phyloP scores from a whole-genome alignment of 2,888 invertebrate species.

The Salpingus planirostris region DNA sequence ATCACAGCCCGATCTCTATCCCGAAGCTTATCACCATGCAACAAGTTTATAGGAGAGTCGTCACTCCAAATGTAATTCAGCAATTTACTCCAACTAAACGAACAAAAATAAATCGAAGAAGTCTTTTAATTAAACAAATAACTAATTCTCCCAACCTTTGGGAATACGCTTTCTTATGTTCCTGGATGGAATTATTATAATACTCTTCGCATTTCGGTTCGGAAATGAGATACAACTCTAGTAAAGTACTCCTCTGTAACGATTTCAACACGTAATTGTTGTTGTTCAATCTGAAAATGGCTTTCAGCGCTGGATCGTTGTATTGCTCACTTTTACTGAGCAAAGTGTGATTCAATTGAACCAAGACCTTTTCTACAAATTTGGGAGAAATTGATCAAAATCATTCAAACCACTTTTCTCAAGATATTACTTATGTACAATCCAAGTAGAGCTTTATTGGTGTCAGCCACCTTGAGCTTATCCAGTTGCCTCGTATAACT shows the following conservation, averaged over 20 bases:
- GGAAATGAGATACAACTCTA: slow-evolving; percentile 71
- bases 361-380: slow-evolving; percentile 80
- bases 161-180: slow-evolving; percentile 68
- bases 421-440: slow-evolving; percentile 64
- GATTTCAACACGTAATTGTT: slow-evolving; percentile 92
- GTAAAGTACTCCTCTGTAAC: slow-evolving; percentile 70
- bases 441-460: slow-evolving; percentile 60
- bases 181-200: slow-evolving; percentile 79
- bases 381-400: too few species aligned
- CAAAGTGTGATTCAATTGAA: slow-evolving; percentile 81
- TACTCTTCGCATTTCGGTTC: slow-evolving; percentile 81
- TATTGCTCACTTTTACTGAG: slow-evolving; percentile 89
- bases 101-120: neutral
- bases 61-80: slow-evolving; percentile 64
- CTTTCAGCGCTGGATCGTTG: slow-evolving; percentile 73
- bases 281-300: slow-evolving; percentile 89
- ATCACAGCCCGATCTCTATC: slow-evolving; percentile 79
- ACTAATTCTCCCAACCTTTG: slow-evolving; percentile 45
- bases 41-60: slow-evolving; percentile 52
- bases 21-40: slow-evolving; percentile 58
- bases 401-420: neutral
- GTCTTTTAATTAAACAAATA: neutral
- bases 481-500: slow-evolving; percentile 48
- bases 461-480: slow-evolving; percentile 45
- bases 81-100: slow-evolving; percentile 71